phyloP scores from a whole-genome alignment of 1,140 invertebrate species.

The Stenopsyche tienmushanensis region DNA sequence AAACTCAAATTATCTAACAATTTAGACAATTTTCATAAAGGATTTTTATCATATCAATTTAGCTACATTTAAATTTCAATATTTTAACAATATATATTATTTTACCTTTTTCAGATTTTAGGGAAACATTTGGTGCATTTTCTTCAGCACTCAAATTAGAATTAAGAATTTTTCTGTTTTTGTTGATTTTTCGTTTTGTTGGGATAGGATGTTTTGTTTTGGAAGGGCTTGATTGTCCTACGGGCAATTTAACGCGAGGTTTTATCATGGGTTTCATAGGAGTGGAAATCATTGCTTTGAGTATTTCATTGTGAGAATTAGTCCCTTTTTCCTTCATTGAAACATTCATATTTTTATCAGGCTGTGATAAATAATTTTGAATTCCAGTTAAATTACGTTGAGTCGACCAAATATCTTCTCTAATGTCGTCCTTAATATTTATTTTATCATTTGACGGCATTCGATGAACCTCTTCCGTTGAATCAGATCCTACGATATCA shows the following conservation, averaged over 20 bases:
- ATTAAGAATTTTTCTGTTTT: background rate
- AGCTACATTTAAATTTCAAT: too few species aligned
- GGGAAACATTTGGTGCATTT: background rate
- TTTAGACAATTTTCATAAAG: too few species aligned
- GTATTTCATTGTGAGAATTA: background rate
- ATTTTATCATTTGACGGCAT: too few species aligned
- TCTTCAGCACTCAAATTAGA: background rate
- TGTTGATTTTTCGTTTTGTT: background rate
- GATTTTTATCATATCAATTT: too few species aligned
- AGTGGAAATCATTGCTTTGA: background rate
- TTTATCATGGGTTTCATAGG: background rate
- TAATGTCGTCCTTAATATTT: too few species aligned
- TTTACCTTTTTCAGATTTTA: slow-evolving; percentile 11
- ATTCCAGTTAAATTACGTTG: too few species aligned
- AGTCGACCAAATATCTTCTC: background rate
- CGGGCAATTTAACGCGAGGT: background rate
- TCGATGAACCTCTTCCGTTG: background rate
- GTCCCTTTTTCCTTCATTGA: background rate
- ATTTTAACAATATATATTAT: background rate
- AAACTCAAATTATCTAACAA: too few species aligned
- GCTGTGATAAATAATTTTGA: too few species aligned
- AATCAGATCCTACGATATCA: background rate
- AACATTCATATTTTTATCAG: too few species aligned
- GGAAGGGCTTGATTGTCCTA: slow-evolving; percentile 6
- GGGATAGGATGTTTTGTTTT: background rate